Evolutionary conservation across 2,888 invertebrate species (phyloP), one percentile per base, ranked within the genome.

Genomic region (Isoperla grammatica): DNA sequence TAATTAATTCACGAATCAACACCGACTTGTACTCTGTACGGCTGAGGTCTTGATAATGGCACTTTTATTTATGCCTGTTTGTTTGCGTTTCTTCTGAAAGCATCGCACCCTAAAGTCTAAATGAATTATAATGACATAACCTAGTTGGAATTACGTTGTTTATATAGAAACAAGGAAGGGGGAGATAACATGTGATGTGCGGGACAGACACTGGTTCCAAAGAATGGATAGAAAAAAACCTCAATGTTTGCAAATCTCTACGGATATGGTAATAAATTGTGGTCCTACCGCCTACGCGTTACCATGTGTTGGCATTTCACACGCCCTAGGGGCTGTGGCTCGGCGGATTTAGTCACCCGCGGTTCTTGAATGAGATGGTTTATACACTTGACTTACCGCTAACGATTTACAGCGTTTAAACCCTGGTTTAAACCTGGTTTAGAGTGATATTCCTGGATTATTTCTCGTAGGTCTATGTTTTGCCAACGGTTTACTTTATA

Each of bases 81-180:
- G 45, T 45, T 17, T 45, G 9, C 45, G 19, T 29, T 29, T 29
- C 29, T 29, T 45, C 11, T 45, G 40, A 45, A 45, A 15, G 17
- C 11, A 45, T 45, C 39, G 39, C 39, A 53, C 39, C 39, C 15
- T 39, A 37, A 53, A 53, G 53, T 53, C 53, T 19, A 11, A 39
- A 53, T 53, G 53, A 53, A 53, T 39, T 53, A 53, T 53, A 53
- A 53, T 53, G 39, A 53, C 53, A 20, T 53, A 53, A 53, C 53
- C 53, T n/a, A 53, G 37, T 53, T 53, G 53, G 29, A 53, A 53
- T 39, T 39, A 17, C 19, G 19, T 19, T 45, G 45, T 45, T 45
- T 13, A 19, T 19, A 29, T 29, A 29, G 29, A 29, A 29, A 29
- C 29, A 29, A 8, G 29, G 29, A 29, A 4, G 29, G 5, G 29